Evolutionary conservation across 2,113 vertebrate genomes (phyloP).

Genomic region (Hassar affinis): DNA sequence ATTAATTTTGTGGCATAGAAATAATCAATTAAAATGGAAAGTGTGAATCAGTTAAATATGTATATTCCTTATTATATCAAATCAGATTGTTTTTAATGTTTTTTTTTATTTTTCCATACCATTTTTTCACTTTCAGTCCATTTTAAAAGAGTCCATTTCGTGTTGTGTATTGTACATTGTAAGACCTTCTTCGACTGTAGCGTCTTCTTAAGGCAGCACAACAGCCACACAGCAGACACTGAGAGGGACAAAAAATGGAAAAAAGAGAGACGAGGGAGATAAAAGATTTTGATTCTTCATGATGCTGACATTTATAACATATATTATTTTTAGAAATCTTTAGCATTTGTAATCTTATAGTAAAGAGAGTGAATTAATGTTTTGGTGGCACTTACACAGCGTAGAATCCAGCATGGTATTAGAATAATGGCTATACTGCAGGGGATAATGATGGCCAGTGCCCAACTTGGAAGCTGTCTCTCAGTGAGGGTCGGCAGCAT

Average conservation of each 20-base stretch:
- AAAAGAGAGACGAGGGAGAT: background rate
- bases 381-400: slow-evolving; percentile 41
- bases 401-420: slow-evolving; percentile 44
- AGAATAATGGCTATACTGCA: slow-evolving; percentile 42
- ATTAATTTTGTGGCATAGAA: background rate
- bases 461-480: slow-evolving; percentile 30
- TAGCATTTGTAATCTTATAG: background rate
- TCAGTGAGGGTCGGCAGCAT: background rate
- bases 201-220: slow-evolving; percentile 27
- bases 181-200: slow-evolving; percentile 18
- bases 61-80: background rate
- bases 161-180: slow-evolving; percentile 31
- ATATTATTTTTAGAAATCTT: background rate
- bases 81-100: background rate
- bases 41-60: background rate
- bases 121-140: background rate
- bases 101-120: background rate
- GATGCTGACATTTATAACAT: background rate
- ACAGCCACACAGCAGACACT: slow-evolving; percentile 47
- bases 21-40: background rate
- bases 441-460: slow-evolving; percentile 48
- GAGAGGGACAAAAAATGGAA: background rate
- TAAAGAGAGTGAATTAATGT: background rate
- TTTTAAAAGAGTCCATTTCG: slow-evolving; percentile 31
- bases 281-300: background rate